Conservation (phyloP, 2,888 invertebrate species). For the Clanis bilineata region DNA sequence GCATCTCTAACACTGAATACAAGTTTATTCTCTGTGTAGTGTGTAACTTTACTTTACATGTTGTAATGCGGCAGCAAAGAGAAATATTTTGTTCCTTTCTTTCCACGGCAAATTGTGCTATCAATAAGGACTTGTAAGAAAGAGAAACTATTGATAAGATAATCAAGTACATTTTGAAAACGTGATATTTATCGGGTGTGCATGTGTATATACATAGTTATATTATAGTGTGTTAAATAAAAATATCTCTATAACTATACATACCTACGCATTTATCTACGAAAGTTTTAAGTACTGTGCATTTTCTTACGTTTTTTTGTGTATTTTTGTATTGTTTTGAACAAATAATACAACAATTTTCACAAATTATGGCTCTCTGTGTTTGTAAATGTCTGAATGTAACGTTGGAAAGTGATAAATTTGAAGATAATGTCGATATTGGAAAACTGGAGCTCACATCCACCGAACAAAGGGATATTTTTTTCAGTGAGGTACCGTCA, state of each 20-base stretch:
- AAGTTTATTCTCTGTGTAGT: no score
- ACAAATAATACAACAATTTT: slow-evolving; percentile 38
- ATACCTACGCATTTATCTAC: slow-evolving; percentile 39
- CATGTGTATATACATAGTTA: slow-evolving; percentile 36
- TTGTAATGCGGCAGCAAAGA: neutral
- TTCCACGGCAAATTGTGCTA: slow-evolving; percentile 3
- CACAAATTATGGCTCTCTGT: slow-evolving; percentile 77
- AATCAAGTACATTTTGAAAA: slow-evolving; percentile 26
- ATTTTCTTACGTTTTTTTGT: slow-evolving; percentile 55
- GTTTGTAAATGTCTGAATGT: slow-evolving; percentile 91
- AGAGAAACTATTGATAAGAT: slow-evolving; percentile 28
- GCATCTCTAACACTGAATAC: no score
- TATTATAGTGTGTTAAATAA: slow-evolving; percentile 31
- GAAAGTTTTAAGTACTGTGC: slow-evolving; percentile 42
- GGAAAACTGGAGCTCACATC: slow-evolving; percentile 81
- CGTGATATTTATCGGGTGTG: slow-evolving; percentile 23
- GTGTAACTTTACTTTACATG: no score
- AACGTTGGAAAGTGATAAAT: slow-evolving; percentile 83
- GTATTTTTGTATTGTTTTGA: slow-evolving; percentile 60
- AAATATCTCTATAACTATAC: slow-evolving; percentile 42
- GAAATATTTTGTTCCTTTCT: slow-evolving; percentile 25
- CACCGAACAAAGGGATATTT: slow-evolving; percentile 83
- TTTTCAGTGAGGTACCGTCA: slow-evolving; percentile 85
- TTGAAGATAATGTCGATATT: slow-evolving; percentile 80
- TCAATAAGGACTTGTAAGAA: slow-evolving; percentile 21